A percentile compares a stretch with the other conserved stretches of the same genome.
Conservation (phyloP, 2,113 vertebrate genomes). For the Serilophus lunatus region DNA sequence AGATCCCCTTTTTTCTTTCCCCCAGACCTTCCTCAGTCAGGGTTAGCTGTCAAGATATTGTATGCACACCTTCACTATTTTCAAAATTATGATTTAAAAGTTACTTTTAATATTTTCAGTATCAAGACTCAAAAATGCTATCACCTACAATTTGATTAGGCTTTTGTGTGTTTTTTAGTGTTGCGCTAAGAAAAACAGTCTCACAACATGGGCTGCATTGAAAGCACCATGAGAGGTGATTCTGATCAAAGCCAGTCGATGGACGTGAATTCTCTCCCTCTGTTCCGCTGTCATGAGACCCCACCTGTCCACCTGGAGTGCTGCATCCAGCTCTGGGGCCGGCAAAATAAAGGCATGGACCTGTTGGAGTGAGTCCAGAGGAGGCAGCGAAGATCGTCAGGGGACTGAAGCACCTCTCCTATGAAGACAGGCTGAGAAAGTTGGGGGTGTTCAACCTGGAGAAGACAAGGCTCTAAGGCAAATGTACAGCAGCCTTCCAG, state of each 20-base stretch:
- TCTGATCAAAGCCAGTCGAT: background rate
- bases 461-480: background rate
- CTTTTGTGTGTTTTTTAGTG: background rate
- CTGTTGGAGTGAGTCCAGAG: background rate
- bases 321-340: background rate
- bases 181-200: background rate
- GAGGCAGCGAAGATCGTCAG: background rate
- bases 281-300: rapidly evolving
- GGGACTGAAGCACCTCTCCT: background rate
- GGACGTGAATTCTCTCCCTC: background rate
- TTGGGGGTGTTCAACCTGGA: background rate
- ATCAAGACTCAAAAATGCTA: background rate
- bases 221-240: background rate
- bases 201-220: too few species aligned
- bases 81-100: background rate
- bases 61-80: rapidly evolving
- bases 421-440: background rate
- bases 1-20: background rate
- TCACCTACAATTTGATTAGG: background rate
- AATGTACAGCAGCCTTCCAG: background rate
- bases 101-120: background rate
- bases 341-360: background rate
- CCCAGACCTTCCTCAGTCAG: background rate
- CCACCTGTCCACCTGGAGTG: background rate
- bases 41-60: background rate